Conservation (phyloP, 2,888 invertebrate species). For the Listrodromus nycthemerus region DNA sequence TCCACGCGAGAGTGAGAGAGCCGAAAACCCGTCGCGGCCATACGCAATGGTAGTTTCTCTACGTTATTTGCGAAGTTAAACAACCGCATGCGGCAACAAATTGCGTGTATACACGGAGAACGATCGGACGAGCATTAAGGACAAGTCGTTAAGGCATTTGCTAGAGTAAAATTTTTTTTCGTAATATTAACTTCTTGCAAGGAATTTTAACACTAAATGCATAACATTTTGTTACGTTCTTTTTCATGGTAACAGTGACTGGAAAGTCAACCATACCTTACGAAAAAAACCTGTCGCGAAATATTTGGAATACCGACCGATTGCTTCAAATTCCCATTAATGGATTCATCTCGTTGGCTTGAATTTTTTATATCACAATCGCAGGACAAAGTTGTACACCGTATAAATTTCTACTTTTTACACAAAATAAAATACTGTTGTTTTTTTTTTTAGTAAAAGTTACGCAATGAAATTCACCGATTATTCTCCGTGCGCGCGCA, state of each 20-base stretch:
- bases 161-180: neutral
- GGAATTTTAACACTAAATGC: neutral
- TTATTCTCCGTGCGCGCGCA: neutral
- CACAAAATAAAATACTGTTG: neutral
- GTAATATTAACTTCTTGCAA: neutral
- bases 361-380: neutral
- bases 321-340: neutral
- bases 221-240: neutral
- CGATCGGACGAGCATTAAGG: neutral
- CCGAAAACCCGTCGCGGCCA: neutral
- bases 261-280: neutral
- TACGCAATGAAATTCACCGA: conserved; percentile 4
- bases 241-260: neutral
- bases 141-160: neutral
- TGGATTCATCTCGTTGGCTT: neutral
- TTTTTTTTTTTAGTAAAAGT: neutral
- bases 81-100: neutral
- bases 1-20: conserved; percentile 43
- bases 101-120: neutral
- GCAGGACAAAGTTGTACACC: too few relatives aligned
- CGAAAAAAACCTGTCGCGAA: neutral
- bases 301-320: neutral
- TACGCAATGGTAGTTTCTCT: neutral
- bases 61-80: neutral
- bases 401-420: neutral